These are phyloP conservation scores for Pachyramphus minor DNA, from an alignment of 2,113 vertebrate genomes.

Conservation along the genomic window DNA sequence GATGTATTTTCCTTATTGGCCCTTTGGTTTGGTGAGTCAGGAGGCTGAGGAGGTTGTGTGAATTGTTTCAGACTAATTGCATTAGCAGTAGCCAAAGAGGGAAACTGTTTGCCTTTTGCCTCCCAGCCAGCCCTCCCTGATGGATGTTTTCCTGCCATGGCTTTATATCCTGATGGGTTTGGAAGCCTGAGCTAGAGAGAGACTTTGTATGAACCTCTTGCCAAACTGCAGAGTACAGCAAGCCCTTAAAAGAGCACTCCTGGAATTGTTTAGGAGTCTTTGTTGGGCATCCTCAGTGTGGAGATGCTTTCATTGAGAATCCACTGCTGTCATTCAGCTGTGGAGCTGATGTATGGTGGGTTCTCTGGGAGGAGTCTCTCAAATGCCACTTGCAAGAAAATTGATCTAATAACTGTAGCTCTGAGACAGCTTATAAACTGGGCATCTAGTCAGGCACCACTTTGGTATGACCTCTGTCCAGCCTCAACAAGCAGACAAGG, in stretches of 20 bases:
- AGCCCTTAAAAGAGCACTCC: background rate
- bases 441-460: background rate
- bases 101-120: background rate
- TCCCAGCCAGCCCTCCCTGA: background rate
- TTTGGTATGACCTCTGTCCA: background rate
- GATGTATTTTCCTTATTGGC: background rate
- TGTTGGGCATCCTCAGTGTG: accelerated
- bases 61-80: background rate
- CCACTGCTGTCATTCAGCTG: accelerated
- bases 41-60: background rate
- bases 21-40: background rate
- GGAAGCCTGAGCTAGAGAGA: background rate
- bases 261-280: background rate
- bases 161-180: background rate
- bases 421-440: background rate
- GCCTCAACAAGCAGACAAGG: background rate
- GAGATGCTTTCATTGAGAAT: background rate
- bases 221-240: background rate
- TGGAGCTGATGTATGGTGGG: background rate
- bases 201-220: background rate
- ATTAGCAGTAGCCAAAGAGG: background rate
- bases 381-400: background rate
- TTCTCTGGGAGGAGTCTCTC: background rate
- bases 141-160: background rate
- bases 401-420: background rate